Percentiles rank a stretch among this genome's conserved stretches.
phyloP scores from a whole-genome alignment of 2,888 invertebrate genomes.

The Acanthosepion esculentum region DNA sequence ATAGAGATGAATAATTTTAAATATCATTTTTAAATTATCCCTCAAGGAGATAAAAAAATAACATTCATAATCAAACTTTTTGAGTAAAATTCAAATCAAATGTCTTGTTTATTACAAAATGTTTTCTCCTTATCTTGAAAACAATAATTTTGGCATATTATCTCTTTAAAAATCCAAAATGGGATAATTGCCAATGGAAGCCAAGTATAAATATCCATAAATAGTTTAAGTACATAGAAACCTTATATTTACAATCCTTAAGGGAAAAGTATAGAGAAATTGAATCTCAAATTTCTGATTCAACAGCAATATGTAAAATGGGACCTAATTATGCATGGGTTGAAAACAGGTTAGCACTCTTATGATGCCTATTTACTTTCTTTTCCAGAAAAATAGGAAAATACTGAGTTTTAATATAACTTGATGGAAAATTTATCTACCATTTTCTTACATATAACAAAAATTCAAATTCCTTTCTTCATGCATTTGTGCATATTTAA shows the following conservation, averaged over 20 bases:
- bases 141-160: not conserved
- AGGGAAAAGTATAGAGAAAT: not conserved
- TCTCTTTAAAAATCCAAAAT: constrained; percentile 12
- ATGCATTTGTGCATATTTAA: too few relatives aligned
- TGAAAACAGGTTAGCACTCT: not conserved
- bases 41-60: not conserved
- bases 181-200: not conserved
- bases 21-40: not conserved
- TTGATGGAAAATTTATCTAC: not conserved
- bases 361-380: not conserved
- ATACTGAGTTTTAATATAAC: not conserved
- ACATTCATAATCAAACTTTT: not conserved
- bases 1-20: not conserved
- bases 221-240: not conserved
- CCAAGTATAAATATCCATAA: not conserved
- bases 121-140: not conserved
- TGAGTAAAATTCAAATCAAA: not conserved
- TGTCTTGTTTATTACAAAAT: not conserved
- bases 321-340: not conserved
- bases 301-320: not conserved
- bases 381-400: not conserved
- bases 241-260: not conserved
- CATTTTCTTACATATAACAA: too few relatives aligned
- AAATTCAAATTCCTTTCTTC: too few relatives aligned
- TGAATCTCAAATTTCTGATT: not conserved